Evolutionary conservation across 2,888 invertebrate species (phyloP), one percentile per base, ranked within the genome.

Genomic region (Cremastinae sp.): DNA sequence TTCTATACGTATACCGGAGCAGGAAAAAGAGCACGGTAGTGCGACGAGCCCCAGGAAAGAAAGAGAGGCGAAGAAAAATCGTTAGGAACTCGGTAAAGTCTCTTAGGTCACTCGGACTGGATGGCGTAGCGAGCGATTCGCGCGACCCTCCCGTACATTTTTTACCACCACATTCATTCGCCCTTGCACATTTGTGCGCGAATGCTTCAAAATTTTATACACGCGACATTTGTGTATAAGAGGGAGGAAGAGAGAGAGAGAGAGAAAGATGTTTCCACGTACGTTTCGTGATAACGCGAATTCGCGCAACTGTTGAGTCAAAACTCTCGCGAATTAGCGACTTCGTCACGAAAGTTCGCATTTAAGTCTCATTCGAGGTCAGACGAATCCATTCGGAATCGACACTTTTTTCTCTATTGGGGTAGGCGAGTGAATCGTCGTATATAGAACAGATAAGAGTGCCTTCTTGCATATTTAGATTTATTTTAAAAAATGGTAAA

Each of bases 61-160:
- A 64, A 70, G 78, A 79, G 78, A 75, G 75, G 74, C 78, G 70
- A 78, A 78, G 83, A 85, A 83, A 85, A 85, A 85, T 85, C 85
- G 85, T 84, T 85, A 85, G 83, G 78, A 79, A 77, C 80, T 81
- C 81, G 81, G 82, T 83, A 82, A 79, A 84, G 83, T 82, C 83
- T 81, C 82, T 81, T 82, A 80, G 83, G 83, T 84, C 84, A 83
- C 82, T 83, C 82, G 81, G 82, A 80, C 82, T 81, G 76, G 64
- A 71, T 76, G 71, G 74, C 76, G 68, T 74, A 66, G 76, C 76
- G 76, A 79, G 77, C 72, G 74, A 77, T 79, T 79, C 77, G 79
- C 72, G 79, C 74, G 77, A 77, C 77, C 74, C 77, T 65, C 70
- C 56, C 68, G 43, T 45, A 35, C 14, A 45, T 45, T 35, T 55